These are phyloP conservation scores for Henricia sp. DNA, from an alignment of 53 echinoderm and acorn worm species.

Conservation along the genomic window DNA sequence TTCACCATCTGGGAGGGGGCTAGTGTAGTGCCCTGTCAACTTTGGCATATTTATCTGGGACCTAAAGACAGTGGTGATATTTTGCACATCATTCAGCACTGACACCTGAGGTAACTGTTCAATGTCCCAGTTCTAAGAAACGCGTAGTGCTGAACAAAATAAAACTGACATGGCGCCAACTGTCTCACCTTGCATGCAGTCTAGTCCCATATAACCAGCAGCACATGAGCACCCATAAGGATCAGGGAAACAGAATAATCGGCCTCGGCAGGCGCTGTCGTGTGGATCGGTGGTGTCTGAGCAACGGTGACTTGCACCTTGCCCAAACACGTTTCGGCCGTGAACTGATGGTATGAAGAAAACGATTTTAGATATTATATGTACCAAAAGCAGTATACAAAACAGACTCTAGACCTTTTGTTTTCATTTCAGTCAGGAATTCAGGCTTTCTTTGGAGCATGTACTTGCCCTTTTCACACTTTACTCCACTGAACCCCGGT, in stretches of 20 bases:
- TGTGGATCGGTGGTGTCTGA: slow-evolving; percentile 14
- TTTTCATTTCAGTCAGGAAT: background rate
- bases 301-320: slow-evolving; percentile 39
- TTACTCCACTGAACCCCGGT: slow-evolving; percentile 62
- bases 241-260: slow-evolving; percentile 68
- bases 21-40: too few species aligned
- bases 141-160: too few species aligned
- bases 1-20: too few species aligned
- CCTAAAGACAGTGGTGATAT: too few species aligned
- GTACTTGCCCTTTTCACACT: slow-evolving; percentile 51
- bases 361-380: background rate
- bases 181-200: slow-evolving; percentile 70
- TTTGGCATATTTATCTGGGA: too few species aligned
- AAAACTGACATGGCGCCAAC: too few species aligned
- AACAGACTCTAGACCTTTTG: background rate
- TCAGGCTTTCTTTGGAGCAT: background rate
- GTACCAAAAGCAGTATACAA: background rate
- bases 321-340: slow-evolving; percentile 58
- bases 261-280: slow-evolving; percentile 44
- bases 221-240: slow-evolving; percentile 75
- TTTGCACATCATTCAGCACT: too few species aligned
- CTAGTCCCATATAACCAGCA: slow-evolving; percentile 61
- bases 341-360: slow-evolving; percentile 29
- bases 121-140: too few species aligned
- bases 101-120: too few species aligned